Conservation (phyloP, 2,888 invertebrate genomes). For the Folsomia manolachei region DNA sequence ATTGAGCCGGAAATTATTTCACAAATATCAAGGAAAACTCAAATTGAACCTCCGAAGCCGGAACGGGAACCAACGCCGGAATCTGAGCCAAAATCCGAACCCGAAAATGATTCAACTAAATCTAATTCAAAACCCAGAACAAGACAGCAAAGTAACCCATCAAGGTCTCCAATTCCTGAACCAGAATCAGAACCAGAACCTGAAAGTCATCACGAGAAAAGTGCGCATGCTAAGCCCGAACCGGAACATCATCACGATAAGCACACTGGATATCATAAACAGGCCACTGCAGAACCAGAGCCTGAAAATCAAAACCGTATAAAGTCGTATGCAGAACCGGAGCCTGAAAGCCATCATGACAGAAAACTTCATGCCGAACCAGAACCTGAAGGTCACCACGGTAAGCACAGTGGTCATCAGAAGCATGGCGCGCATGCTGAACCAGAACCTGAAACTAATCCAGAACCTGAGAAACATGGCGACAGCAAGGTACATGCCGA, state of each 20-base stretch:
- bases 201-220: constrained; percentile 54
- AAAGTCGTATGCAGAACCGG: constrained; percentile 7
- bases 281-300: constrained; percentile 48
- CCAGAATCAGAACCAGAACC: constrained; percentile 56
- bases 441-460: constrained; percentile 13
- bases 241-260: constrained; percentile 23
- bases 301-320: constrained; percentile 37
- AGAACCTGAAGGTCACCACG: constrained; percentile 54
- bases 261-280: constrained; percentile 51
- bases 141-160: constrained; percentile 20
- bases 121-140: background rate
- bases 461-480: background rate
- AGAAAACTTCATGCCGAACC: constrained; percentile 55
- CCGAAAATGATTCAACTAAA: constrained; percentile 54
- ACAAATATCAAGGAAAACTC: too few species aligned
- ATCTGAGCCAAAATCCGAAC: constrained; percentile 52
- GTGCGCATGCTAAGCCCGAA: constrained; percentile 16
- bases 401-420: constrained; percentile 30
- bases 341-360: constrained; percentile 51
- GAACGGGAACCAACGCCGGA: constrained; percentile 52
- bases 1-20: too few species aligned
- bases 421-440: background rate
- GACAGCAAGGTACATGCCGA: background rate
- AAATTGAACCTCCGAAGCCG: constrained; percentile 52
- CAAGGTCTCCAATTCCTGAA: constrained; percentile 49